phyloP scores from a whole-genome alignment of 2,113 vertebrate genomes.

The Clupea harengus region DNA sequence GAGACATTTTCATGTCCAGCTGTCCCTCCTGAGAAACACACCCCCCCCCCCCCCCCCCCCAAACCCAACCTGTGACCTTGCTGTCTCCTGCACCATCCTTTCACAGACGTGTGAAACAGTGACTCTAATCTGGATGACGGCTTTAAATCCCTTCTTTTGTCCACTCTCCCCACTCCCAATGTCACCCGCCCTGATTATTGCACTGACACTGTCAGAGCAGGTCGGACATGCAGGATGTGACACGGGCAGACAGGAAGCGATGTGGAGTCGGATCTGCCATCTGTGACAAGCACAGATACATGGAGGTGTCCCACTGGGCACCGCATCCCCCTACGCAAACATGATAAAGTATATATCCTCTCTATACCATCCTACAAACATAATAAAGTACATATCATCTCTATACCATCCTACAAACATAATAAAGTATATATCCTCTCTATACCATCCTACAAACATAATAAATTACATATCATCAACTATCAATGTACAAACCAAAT shows the following conservation, averaged over 20 bases:
- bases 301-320: no score
- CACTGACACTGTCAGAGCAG: background rate
- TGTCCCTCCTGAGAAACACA: slow-evolving; percentile 20
- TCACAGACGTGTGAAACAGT: no score
- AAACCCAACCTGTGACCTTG: background rate
- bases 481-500: no score
- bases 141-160: no score
- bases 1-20: slow-evolving; percentile 40
- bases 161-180: background rate
- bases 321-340: background rate
- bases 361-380: background rate
- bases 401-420: background rate
- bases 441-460: no score
- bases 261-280: background rate
- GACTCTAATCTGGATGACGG: background rate
- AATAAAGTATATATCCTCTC: no score
- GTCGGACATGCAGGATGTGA: background rate
- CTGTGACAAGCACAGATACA: background rate
- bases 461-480: no score
- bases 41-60: no score
- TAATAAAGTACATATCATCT: no score
- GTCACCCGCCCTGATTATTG: background rate
- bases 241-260: background rate
- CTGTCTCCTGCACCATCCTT: no score
- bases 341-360: background rate